Conservation (phyloP, 2,797 vertebrate genomes). For the Ceryle rudis region DNA sequence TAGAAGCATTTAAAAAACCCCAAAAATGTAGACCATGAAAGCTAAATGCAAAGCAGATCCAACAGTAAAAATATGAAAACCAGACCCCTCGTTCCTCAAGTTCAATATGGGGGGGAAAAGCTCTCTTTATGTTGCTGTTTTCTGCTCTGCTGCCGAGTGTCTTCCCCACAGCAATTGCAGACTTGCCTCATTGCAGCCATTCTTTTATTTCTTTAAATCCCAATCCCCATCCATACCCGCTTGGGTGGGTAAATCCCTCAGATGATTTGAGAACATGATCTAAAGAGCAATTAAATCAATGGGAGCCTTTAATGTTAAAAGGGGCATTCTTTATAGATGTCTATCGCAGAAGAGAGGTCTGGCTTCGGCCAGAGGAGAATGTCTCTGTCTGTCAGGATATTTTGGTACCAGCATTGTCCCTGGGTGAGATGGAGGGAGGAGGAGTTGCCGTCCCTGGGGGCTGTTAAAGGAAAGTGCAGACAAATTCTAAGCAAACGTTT, state of each 20-base stretch:
- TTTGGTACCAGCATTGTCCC: background rate
- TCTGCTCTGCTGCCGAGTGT: fast-evolving
- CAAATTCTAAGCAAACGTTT: background rate
- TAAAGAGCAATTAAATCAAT: background rate
- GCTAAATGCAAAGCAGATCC: conserved; percentile 38
- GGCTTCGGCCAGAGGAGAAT: background rate
- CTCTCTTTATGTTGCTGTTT: background rate
- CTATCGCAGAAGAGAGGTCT: background rate
- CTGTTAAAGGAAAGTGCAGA: background rate
- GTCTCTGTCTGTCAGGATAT: background rate
- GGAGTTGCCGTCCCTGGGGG: background rate
- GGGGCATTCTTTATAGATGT: background rate
- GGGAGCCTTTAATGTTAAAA: background rate
- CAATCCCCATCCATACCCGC: background rate
- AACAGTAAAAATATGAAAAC: background rate
- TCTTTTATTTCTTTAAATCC: background rate
- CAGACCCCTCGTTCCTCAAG: background rate
- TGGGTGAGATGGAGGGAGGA: background rate
- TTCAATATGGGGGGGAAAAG: background rate
- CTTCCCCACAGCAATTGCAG: background rate
- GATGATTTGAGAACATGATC: background rate
- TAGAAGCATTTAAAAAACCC: background rate
- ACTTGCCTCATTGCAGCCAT: background rate
- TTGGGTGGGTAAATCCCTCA: background rate
- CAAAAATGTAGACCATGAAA: background rate